phyloP scores from a whole-genome alignment of 1,140 invertebrate genomes.

The Caenorhabditis tropicalis region DNA sequence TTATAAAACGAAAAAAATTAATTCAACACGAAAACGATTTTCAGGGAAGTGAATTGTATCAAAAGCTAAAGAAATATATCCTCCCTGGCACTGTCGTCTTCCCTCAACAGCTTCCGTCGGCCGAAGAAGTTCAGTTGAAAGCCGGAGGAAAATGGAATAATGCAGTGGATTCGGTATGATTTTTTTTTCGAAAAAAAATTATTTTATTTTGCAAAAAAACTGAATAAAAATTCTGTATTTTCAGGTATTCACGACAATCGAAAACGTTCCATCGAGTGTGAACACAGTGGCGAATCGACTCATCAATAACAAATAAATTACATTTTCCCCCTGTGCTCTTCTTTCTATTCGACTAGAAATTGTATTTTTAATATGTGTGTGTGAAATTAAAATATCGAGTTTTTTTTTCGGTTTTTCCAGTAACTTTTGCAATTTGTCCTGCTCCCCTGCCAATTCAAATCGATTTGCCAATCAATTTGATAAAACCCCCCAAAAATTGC shows the following conservation, averaged over 20 bases:
- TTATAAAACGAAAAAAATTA: neutral
- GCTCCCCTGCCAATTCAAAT: neutral
- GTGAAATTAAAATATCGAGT: too few relatives aligned
- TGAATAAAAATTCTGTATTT: too few relatives aligned
- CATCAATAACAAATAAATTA: slow-evolving; percentile 51
- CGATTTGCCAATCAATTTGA: too few relatives aligned
- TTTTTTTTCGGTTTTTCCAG: too few relatives aligned
- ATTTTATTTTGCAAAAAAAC: neutral
- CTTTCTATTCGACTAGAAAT: neutral
- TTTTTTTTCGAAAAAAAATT: neutral
- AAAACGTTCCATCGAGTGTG: slow-evolving; percentile 47
- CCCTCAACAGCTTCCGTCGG: slow-evolving; percentile 46
- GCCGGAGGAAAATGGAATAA: slow-evolving; percentile 48
- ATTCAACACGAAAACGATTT: neutral
- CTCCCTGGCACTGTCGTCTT: slow-evolving; percentile 59
- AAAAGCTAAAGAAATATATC: slow-evolving; percentile 58
- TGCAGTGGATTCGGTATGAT: slow-evolving; percentile 49
- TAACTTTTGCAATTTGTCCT: too few relatives aligned
- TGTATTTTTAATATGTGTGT: too few relatives aligned
- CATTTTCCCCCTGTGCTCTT: neutral
- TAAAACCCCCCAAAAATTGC: neutral
- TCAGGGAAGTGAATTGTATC: slow-evolving; percentile 58
- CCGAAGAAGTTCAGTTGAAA: slow-evolving; percentile 31
- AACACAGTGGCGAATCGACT: slow-evolving; percentile 47
- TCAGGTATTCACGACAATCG: slow-evolving; percentile 52